Conservation (phyloP, 2,888 invertebrate species). For the Thereva nobilitata region DNA sequence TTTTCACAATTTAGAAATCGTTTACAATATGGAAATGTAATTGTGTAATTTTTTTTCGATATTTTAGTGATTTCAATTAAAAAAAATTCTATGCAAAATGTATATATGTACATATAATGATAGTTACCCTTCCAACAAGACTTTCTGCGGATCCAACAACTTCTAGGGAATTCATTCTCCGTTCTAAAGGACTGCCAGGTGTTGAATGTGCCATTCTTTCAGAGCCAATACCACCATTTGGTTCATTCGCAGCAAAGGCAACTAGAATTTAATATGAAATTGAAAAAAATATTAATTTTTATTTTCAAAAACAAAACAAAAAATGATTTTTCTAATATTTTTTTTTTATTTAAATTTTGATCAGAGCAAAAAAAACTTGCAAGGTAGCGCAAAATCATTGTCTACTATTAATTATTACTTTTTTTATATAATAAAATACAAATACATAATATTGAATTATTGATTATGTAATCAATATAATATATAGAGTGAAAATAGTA, state of each 20-base stretch:
- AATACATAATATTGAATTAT: too few relatives aligned
- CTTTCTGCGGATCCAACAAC: slow-evolving; percentile 94
- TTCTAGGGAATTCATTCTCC: slow-evolving; percentile 71
- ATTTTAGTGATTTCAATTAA: neutral
- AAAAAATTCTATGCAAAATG: neutral
- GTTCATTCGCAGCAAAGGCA: slow-evolving; percentile 44
- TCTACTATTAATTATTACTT: too few relatives aligned
- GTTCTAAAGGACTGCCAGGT: slow-evolving; percentile 71
- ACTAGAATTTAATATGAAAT: slow-evolving; percentile 19
- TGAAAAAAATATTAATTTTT: neutral
- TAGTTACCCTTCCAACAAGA: slow-evolving; percentile 85
- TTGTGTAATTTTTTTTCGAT: neutral
- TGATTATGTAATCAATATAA: too few relatives aligned
- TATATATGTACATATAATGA: neutral
- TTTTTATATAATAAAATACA: too few relatives aligned
- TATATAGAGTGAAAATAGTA: too few relatives aligned
- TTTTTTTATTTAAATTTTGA: neutral
- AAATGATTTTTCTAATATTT: neutral
- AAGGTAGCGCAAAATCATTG: too few relatives aligned
- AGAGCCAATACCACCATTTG: slow-evolving; percentile 49
- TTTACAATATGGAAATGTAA: neutral
- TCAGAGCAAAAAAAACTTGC: too few relatives aligned
- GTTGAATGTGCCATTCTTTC: slow-evolving; percentile 69
- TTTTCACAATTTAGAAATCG: neutral
- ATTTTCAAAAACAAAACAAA: neutral